A percentile compares a stretch with the other conserved stretches of the same genome.
Evolutionary conservation across 2,888 invertebrate genomes (phyloP).

Genomic region (Rhagonycha fulva): DNA sequence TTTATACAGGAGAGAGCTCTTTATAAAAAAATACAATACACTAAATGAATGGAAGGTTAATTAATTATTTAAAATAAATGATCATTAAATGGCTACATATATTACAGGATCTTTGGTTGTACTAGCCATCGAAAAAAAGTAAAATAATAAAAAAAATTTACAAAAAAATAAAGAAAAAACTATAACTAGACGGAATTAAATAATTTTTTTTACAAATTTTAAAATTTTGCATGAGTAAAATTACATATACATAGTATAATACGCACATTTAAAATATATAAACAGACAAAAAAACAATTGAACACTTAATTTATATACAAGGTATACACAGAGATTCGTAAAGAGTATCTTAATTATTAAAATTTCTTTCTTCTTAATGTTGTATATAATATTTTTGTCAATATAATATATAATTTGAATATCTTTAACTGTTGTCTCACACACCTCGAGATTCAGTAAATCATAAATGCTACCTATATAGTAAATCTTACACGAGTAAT

Average conservation of each 20-base stretch:
- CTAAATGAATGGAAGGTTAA: conserved; percentile 30
- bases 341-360: conserved; percentile 47
- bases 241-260: conserved; percentile 28
- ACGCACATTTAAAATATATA: conserved; percentile 32
- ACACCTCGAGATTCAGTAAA: conserved; percentile 49
- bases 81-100: conserved; percentile 47
- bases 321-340: conserved; percentile 51
- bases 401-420: conserved; percentile 47
- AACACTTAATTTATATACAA: conserved; percentile 47
- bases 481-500: conserved; percentile 50
- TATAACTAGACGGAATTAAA: conserved; percentile 24
- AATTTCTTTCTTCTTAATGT: conserved; percentile 51
- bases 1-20: conserved; percentile 43
- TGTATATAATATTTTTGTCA: conserved; percentile 47
- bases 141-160: conserved; percentile 9
- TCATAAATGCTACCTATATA: conserved; percentile 54
- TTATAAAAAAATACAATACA: conserved; percentile 39
- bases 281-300: conserved; percentile 26
- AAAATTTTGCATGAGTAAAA: conserved; percentile 19
- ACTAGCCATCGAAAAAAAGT: conserved; percentile 50
- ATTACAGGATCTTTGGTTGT: conserved; percentile 56
- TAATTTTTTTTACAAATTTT: conserved; percentile 7
- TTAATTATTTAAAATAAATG: conserved; percentile 20
- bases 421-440: conserved; percentile 48
- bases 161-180: conserved; percentile 15